Percentiles rank a stretch among this genome's conserved stretches.
Conservation (phyloP, 2,888 invertebrate species). For the Corythucha ciliata region DNA sequence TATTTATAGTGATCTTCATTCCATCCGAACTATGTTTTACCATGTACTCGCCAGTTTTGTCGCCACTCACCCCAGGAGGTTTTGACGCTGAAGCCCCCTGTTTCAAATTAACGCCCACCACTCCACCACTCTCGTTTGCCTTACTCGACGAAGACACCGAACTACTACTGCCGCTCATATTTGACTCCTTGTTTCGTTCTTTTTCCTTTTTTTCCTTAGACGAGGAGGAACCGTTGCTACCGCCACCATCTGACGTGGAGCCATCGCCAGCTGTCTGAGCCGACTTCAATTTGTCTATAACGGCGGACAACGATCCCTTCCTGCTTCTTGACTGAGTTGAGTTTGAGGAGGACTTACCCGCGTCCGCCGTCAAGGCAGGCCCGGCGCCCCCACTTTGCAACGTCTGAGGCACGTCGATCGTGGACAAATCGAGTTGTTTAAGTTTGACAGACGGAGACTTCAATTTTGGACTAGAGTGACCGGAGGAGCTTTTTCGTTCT, state of each 20-base stretch:
- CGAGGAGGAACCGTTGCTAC: too few species aligned
- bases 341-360: constrained; percentile 29
- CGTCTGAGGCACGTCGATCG: constrained; percentile 25
- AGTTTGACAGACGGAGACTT: constrained; percentile 51
- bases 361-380: constrained; percentile 28
- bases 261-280: constrained; percentile 47
- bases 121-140: constrained; percentile 35
- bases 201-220: constrained; percentile 26
- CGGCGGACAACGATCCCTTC: constrained; percentile 69
- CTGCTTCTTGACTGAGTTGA: constrained; percentile 44
- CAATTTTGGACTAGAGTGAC: constrained; percentile 54
- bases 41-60: constrained; percentile 59
- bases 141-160: constrained; percentile 27
- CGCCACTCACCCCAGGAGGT: constrained; percentile 27
- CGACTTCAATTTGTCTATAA: constrained; percentile 76
- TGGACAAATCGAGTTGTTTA: constrained; percentile 55
- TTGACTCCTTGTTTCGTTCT: constrained; percentile 38
- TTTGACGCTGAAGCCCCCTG: constrained; percentile 1
- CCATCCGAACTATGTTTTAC: constrained; percentile 82
- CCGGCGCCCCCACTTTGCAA: constrained; percentile 32
- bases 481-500: constrained; percentile 42
- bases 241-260: constrained; percentile 31
- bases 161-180: constrained; percentile 31
- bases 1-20: constrained; percentile 85
- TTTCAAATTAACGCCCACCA: constrained; percentile 45